phyloP scores from a whole-genome alignment of 2,888 invertebrate genomes.

The Chromoteleia sp. region DNA sequence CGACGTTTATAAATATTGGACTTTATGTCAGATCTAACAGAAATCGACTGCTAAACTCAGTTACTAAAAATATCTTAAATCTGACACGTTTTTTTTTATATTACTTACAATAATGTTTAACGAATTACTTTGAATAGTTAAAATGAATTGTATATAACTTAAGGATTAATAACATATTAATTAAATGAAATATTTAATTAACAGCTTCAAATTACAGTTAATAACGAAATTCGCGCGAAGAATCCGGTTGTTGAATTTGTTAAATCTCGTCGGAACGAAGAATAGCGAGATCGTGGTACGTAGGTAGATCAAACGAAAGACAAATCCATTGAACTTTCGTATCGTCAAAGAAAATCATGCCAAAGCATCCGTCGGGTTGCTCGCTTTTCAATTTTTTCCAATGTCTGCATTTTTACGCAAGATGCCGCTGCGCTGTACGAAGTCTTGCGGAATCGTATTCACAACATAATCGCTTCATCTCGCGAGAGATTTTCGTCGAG shows the following conservation, averaged over 20 bases:
- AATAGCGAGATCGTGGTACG: background rate
- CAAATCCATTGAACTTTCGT: conserved; percentile 42
- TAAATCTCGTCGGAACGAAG: conserved; percentile 3
- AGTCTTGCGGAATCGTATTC: conserved; percentile 49
- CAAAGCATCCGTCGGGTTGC: conserved; percentile 58
- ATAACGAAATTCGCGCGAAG: background rate
- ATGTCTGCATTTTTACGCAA: conserved; percentile 60
- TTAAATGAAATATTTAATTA: background rate
- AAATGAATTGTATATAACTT: too few relatives aligned
- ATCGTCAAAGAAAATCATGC: conserved; percentile 67
- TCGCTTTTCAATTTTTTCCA: conserved; percentile 72
- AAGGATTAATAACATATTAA: background rate
- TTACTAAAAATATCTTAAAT: too few relatives aligned
- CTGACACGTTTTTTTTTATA: too few relatives aligned
- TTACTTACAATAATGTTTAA: too few relatives aligned
- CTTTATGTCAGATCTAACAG: too few relatives aligned
- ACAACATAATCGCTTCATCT: conserved; percentile 59
- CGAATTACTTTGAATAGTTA: too few relatives aligned
- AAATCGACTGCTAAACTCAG: too few relatives aligned
- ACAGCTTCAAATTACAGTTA: too few relatives aligned
- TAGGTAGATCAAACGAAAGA: conserved; percentile 43
- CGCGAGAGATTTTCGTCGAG: conserved; percentile 43
- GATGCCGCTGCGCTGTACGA: conserved; percentile 35
- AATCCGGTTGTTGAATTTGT: background rate
- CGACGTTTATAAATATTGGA: too few relatives aligned